These are phyloP conservation scores for Takifugu flavidus DNA, from an alignment of 2,113 vertebrate genomes.

Conservation along the genomic window DNA sequence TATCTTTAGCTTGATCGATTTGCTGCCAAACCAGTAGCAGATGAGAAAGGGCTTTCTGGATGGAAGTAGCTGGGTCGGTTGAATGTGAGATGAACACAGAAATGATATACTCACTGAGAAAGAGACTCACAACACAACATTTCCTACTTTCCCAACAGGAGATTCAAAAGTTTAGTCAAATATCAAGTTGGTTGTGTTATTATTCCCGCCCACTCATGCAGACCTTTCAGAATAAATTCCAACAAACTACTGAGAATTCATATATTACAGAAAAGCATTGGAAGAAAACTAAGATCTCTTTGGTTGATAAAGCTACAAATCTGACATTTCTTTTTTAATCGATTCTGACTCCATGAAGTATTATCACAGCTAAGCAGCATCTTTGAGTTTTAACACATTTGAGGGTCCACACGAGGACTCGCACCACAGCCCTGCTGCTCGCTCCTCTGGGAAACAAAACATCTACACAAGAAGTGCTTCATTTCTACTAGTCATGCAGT, in stretches of 20 bases:
- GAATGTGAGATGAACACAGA: conserved; percentile 85
- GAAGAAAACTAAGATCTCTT: too few species aligned
- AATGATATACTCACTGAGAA: conserved; percentile 93
- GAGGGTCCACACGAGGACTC: conserved; percentile 70
- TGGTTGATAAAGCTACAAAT: neutral
- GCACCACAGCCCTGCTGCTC: conserved; percentile 81
- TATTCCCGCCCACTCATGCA: conserved; percentile 63
- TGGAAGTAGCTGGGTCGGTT: conserved; percentile 74
- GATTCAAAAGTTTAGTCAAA: conserved; percentile 79
- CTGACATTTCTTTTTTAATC: neutral
- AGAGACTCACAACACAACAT: conserved; percentile 88
- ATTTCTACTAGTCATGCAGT: conserved; percentile 91
- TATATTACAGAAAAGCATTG: conserved; percentile 19
- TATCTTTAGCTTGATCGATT: conserved; percentile 64
- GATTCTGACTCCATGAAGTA: neutral
- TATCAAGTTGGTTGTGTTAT: conserved; percentile 14
- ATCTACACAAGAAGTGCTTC: conserved; percentile 79
- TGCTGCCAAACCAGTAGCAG: conserved; percentile 66
- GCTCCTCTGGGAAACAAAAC: conserved; percentile 76
- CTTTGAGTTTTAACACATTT: neutral
- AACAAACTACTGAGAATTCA: conserved; percentile 28
- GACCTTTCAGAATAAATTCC: conserved; percentile 37
- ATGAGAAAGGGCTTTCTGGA: conserved; percentile 78
- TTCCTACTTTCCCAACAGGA: conserved; percentile 89
- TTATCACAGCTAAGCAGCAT: neutral